Conservation (phyloP, 1,140 invertebrate genomes). For the Atta texana region DNA sequence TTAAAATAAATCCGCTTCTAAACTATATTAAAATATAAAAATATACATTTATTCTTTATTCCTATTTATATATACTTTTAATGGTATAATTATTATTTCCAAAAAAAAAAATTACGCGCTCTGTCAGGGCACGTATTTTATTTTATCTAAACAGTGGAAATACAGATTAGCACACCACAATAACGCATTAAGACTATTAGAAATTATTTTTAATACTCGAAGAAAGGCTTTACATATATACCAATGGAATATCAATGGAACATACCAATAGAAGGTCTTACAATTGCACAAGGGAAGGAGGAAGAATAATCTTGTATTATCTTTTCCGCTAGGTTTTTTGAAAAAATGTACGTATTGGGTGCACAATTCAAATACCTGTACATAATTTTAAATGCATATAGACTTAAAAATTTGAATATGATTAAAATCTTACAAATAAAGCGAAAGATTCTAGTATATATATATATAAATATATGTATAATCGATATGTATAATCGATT, state of each 20-base stretch:
- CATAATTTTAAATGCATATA: neutral
- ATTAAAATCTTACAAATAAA: neutral
- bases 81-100: neutral
- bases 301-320: constrained; percentile 90
- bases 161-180: neutral
- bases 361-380: constrained; percentile 89
- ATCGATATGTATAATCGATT: neutral
- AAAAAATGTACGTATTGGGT: constrained; percentile 95
- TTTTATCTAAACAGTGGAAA: neutral
- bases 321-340: constrained; percentile 93
- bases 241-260: neutral
- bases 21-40: neutral
- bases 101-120: neutral
- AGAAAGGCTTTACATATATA: too few relatives aligned
- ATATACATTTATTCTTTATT: neutral
- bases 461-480: neutral
- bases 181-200: neutral
- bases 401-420: neutral
- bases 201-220: neutral
- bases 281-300: constrained; percentile 93
- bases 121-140: neutral
- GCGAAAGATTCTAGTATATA: neutral
- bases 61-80: neutral
- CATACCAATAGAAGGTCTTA: constrained; percentile 96
- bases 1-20: too few relatives aligned